Evolutionary conservation across 1,140 invertebrate species (phyloP).

Genomic region (Chelonus insularis): DNA sequence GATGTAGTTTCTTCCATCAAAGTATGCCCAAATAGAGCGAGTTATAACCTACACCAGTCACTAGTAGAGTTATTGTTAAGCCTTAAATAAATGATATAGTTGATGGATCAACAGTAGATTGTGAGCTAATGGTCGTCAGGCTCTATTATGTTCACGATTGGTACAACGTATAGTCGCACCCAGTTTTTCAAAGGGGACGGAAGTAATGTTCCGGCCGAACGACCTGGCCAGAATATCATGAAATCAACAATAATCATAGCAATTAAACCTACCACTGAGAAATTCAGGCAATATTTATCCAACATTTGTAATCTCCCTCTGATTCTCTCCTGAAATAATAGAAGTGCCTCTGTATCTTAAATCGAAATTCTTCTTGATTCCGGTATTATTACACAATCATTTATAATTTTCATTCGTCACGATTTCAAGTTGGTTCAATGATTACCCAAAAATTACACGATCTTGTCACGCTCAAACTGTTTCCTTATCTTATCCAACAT

Average conservation of each 20-base stretch:
- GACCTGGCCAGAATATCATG: constrained; percentile 13
- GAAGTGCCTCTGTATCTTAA: background rate
- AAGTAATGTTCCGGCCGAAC: constrained; percentile 28
- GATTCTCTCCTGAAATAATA: background rate
- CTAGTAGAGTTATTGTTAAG: too few relatives aligned
- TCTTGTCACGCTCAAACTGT: background rate
- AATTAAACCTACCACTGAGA: constrained; percentile 15
- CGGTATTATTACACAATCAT: constrained; percentile 9
- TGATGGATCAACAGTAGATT: background rate
- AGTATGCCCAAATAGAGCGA: background rate
- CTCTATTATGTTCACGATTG: background rate
- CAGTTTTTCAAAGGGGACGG: constrained; percentile 28
- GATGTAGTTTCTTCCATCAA: background rate
- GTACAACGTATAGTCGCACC: constrained; percentile 14
- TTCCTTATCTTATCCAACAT: too few relatives aligned
- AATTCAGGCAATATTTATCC: constrained; percentile 9
- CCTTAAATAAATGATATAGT: background rate
- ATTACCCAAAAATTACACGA: constrained; percentile 14
- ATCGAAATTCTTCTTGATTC: background rate
- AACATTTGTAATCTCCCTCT: background rate
- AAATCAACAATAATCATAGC: constrained; percentile 27
- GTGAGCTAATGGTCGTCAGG: background rate
- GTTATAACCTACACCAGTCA: too few relatives aligned
- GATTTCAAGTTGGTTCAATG: background rate
- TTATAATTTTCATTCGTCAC: constrained; percentile 26